These are phyloP conservation scores for Trissonchulus latispiculum DNA, from an alignment of 2,888 invertebrate species.

Conservation along the genomic window DNA sequence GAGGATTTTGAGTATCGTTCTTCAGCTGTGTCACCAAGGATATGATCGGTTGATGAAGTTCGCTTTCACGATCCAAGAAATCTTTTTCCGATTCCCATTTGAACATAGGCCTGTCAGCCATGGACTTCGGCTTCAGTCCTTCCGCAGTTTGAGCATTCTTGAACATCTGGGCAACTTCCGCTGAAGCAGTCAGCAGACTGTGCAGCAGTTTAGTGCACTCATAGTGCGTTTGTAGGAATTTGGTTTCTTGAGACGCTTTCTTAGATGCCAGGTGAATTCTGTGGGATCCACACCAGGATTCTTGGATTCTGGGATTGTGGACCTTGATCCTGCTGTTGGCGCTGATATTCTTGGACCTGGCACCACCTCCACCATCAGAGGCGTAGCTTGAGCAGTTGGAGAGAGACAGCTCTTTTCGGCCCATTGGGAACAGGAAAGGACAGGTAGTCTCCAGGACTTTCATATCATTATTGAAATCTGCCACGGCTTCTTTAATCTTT, in stretches of 20 bases:
- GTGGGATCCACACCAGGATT: neutral
- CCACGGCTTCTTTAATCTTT: neutral
- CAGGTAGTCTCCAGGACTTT: neutral
- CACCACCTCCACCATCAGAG: neutral
- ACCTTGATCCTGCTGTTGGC: neutral
- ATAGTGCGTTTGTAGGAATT: neutral
- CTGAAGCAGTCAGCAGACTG: neutral
- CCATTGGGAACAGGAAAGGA: neutral
- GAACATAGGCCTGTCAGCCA: neutral
- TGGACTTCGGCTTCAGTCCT: neutral
- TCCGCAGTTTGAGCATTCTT: neutral
- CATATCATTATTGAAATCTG: neutral
- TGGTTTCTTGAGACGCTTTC: neutral
- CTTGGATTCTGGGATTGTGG: neutral
- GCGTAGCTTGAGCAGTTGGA: neutral
- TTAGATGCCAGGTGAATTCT: neutral
- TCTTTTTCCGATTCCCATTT: slow-evolving; percentile 16
- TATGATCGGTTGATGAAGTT: neutral
- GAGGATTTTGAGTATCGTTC: slow-evolving; percentile 4
- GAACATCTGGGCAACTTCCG: neutral
- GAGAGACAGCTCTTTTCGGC: neutral
- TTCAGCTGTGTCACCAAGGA: neutral
- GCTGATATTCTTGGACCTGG: neutral
- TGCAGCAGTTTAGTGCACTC: neutral
- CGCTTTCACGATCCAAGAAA: neutral